Percentiles rank a stretch among this genome's conserved stretches.
Evolutionary conservation across 2,888 invertebrate genomes (phyloP).

Genomic region (Spilarctia lutea): DNA sequence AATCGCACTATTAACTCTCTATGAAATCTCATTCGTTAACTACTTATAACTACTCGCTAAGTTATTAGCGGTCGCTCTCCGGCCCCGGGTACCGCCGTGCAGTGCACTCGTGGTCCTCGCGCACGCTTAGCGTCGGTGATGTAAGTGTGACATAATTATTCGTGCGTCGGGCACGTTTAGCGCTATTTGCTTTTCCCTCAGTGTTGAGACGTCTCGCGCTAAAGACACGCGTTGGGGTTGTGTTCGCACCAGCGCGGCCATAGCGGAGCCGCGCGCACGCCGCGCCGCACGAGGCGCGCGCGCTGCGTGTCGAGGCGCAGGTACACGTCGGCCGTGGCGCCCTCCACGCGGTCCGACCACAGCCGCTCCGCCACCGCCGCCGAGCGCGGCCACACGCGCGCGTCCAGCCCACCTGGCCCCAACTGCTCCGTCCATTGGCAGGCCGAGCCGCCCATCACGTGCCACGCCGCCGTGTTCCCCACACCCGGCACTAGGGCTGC

Average conservation of each 20-base stretch:
- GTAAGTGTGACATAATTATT: background rate
- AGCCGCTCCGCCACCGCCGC: constrained; percentile 94
- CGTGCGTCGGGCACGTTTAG: background rate
- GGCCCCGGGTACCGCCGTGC: background rate
- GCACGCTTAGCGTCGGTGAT: background rate
- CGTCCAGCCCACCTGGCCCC: constrained; percentile 90
- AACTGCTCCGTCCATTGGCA: constrained; percentile 95
- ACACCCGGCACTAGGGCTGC: constrained; percentile 89
- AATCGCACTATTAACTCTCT: constrained; percentile 7
- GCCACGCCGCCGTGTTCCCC: constrained; percentile 77
- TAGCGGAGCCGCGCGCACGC: constrained; percentile 89
- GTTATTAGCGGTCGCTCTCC: background rate
- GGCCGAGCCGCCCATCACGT: constrained; percentile 91
- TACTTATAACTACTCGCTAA: constrained; percentile 13
- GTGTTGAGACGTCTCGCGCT: constrained; percentile 44
- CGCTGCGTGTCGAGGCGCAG: constrained; percentile 89
- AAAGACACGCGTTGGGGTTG: constrained; percentile 91
- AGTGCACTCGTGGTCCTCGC: background rate
- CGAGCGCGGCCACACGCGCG: constrained; percentile 93
- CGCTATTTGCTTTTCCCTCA: constrained; percentile 1
- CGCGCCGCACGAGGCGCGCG: constrained; percentile 87
- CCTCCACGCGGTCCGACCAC: constrained; percentile 88
- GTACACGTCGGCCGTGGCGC: constrained; percentile 88
- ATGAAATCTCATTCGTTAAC: constrained; percentile 22
- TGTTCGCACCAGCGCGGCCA: constrained; percentile 93